Conservation (phyloP, 2,113 vertebrate genomes). For the Archilochus colubris region DNA sequence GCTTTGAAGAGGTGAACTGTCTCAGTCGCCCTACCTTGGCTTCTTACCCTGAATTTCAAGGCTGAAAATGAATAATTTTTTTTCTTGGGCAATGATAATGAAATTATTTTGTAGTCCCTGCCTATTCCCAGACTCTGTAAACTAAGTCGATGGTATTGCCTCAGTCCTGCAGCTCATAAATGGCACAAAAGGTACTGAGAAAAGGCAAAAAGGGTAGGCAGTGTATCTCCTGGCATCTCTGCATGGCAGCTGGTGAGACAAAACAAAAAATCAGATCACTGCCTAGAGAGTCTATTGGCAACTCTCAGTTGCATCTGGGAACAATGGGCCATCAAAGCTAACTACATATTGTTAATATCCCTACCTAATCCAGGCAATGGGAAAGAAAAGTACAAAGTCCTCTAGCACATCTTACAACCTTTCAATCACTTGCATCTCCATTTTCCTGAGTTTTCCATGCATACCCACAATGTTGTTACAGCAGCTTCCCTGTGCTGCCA, state of each 20-base stretch:
- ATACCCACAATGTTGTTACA: neutral
- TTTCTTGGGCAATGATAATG: neutral
- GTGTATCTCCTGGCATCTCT: constrained; percentile 71
- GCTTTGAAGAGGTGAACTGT: neutral
- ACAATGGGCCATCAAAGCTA: constrained; percentile 69
- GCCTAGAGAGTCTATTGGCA: constrained; percentile 64
- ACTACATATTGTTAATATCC: constrained; percentile 20
- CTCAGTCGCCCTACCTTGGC: neutral
- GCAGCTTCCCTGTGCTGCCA: neutral
- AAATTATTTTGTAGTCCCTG: neutral
- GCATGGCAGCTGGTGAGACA: constrained; percentile 60
- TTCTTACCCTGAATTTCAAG: neutral
- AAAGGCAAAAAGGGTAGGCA: constrained; percentile 25
- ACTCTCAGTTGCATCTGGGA: constrained; percentile 63
- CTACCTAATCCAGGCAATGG: neutral
- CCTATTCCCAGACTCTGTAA: neutral
- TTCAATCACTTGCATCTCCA: neutral
- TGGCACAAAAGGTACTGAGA: neutral
- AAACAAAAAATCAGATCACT: constrained; percentile 52
- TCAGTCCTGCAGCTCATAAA: neutral
- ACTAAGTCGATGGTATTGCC: neutral
- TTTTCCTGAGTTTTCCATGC: neutral
- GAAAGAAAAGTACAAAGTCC: neutral
- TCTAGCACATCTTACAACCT: neutral
- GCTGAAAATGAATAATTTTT: neutral